Conservation (phyloP, 1,140 invertebrate genomes). For the Mycetomoellerius zeteki region DNA sequence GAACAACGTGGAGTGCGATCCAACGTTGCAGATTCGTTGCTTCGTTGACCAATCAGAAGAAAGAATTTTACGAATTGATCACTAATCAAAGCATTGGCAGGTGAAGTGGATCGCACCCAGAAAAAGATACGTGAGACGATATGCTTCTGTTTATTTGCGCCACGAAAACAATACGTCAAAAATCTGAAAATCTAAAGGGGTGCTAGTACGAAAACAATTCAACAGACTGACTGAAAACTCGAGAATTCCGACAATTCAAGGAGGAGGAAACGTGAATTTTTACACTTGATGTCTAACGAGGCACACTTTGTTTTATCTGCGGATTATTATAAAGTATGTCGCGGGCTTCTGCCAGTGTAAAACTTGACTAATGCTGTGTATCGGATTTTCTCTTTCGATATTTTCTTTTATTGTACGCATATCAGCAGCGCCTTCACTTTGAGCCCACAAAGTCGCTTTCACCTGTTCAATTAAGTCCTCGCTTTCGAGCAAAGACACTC, state of each 20-base stretch:
- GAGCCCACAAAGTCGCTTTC: constrained; percentile 71
- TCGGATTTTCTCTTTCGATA: constrained; percentile 67
- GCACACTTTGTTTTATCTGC: background rate
- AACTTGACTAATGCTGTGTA: constrained; percentile 61
- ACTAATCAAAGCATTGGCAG: too few species aligned
- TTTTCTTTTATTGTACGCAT: constrained; percentile 72
- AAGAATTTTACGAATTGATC: too few species aligned
- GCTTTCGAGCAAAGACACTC: constrained; percentile 71
- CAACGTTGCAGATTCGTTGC: too few species aligned
- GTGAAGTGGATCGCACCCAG: background rate
- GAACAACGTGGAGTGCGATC: background rate
- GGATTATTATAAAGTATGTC: constrained; percentile 32
- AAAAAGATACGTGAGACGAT: background rate
- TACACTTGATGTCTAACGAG: background rate
- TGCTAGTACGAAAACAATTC: background rate
- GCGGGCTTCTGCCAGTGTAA: constrained; percentile 14
- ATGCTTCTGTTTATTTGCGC: background rate
- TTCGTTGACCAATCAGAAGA: too few species aligned
- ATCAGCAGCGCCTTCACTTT: constrained; percentile 73
- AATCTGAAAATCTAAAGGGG: background rate
- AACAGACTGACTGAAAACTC: background rate
- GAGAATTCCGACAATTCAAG: background rate
- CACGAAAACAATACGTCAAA: too few species aligned
- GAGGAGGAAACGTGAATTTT: background rate
- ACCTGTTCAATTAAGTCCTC: constrained; percentile 71